A percentile compares a stretch with the other conserved stretches of the same genome.
Evolutionary conservation across 2,888 invertebrate genomes (phyloP).

Genomic region (Chymomyza fuscimana): DNA sequence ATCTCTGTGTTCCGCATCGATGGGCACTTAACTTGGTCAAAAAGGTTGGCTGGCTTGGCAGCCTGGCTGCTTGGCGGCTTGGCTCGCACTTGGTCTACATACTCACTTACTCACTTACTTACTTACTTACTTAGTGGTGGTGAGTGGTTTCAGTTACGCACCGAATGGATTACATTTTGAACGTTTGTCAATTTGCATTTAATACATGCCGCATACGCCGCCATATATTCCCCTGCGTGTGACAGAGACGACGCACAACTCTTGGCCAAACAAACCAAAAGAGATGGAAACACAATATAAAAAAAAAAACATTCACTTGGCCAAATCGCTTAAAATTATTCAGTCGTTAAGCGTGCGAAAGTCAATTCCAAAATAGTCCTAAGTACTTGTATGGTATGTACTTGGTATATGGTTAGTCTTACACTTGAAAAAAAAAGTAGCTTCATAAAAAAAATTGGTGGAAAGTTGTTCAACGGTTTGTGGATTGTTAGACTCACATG

Average conservation of each 20-base stretch:
- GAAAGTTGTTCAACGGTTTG: too few species aligned
- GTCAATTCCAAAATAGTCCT: constrained; percentile 23
- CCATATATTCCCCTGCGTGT: too few species aligned
- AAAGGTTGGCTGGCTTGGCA: constrained; percentile 45
- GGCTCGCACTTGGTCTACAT: constrained; percentile 13
- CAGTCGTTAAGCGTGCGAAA: constrained; percentile 69
- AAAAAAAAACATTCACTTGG: constrained; percentile 49
- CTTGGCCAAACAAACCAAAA: neutral
- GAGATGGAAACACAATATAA: neutral
- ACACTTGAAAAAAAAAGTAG: too few species aligned
- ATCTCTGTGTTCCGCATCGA: constrained; percentile 77
- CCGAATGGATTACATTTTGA: constrained; percentile 71
- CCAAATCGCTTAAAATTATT: constrained; percentile 63
- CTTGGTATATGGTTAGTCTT: too few species aligned
- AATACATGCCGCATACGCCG: constrained; percentile 27
- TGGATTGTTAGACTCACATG: too few species aligned
- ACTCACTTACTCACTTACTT: constrained; percentile 19
- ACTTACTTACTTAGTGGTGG: constrained; percentile 15
- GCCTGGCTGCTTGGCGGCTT: constrained; percentile 27
- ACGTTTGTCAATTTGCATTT: constrained; percentile 71
- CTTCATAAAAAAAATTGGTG: too few species aligned
- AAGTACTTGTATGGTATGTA: too few species aligned
- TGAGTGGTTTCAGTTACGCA: constrained; percentile 55
- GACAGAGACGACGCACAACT: neutral
- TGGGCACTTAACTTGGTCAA: constrained; percentile 78